Percentiles rank a stretch among this genome's conserved stretches.
These are phyloP conservation scores for Eilema depressum DNA, from an alignment of 2,888 invertebrate species.

Conservation along the genomic window DNA sequence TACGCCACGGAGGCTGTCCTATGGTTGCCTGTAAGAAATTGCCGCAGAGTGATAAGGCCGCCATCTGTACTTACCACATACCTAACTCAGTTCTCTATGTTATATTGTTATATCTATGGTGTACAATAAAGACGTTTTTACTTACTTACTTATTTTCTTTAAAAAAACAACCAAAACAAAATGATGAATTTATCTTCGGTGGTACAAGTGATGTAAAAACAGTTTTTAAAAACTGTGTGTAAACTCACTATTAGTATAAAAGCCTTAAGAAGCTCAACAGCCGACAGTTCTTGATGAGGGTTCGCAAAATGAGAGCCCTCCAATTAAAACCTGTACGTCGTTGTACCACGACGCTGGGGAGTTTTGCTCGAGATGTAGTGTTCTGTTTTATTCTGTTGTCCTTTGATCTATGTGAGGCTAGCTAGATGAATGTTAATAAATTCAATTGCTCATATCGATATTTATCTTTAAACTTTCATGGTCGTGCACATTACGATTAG, in stretches of 20 bases:
- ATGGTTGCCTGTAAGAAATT: no score
- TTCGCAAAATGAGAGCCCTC: conserved; percentile 74
- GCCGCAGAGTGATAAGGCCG: no score
- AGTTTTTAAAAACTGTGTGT: background rate
- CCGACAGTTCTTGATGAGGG: conserved; percentile 63
- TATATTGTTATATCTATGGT: no score
- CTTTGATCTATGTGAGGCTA: conserved; percentile 5
- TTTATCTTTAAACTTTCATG: no score
- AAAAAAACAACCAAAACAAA: no score
- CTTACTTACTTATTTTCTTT: no score
- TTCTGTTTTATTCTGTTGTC: background rate
- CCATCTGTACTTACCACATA: no score
- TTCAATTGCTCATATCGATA: background rate
- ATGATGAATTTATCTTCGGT: background rate
- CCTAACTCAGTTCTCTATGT: no score
- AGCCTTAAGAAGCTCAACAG: conserved; percentile 44
- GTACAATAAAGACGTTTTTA: no score
- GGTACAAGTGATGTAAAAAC: background rate
- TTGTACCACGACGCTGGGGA: conserved; percentile 46
- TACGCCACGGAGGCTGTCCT: no score
- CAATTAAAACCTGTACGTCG: conserved; percentile 74
- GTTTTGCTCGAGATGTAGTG: conserved; percentile 52
- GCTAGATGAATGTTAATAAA: background rate
- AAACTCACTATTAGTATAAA: conserved; percentile 43
- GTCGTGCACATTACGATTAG: no score